Evolutionary conservation across 2,888 invertebrate genomes (phyloP), one percentile per base, ranked within the genome.

Genomic region (Cenopis cana): DNA sequence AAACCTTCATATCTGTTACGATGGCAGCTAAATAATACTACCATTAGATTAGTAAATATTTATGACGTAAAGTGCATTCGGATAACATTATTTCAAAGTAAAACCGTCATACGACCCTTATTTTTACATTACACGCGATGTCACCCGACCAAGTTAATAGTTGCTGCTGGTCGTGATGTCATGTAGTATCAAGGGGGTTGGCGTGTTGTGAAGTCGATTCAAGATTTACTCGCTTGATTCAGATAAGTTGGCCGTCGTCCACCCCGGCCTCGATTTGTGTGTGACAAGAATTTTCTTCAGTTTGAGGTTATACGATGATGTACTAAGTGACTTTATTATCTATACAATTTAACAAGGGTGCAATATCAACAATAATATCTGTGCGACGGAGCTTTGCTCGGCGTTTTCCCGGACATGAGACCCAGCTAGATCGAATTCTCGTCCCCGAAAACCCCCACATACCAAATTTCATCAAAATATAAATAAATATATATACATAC

Each of bases 61-160:
- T 49, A 46, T 61, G n/a, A 29, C 29, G 46, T 29, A 54, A 68
- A 61, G 29, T 61, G 61, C 61, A 61, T 54, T 41, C 33, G 8
- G 17, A 54, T 12, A 14, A 17, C 18, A 61, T 54, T 54, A 14
- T 52, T 36, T 33, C 68, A 29, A 18, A n/a, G 54, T 55, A 18
- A 46, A 60, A 60, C n/a, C 36, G 24, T 60, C 46, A 20, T 46
- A 20, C 29, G 33, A 54, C 49, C 61, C 54, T n/a, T 46, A 55
- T 33, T 61, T 61, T 33, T 36, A 54, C n/a, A 18, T 46, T 12
- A 29, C 68, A 68, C 61, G 68, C 61, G 61, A 61, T 55, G 54
- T 54, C 46, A 54, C 46, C 38, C n/a, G 29, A 61, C 60, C 41
- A 55, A 68, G 12, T 60, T 55, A 55, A n/a, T 46, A 6, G 3